Base-by-base conservation (phyloP, 2,113 vertebrate genomes). In the Ptyas mucosa region DNA sequence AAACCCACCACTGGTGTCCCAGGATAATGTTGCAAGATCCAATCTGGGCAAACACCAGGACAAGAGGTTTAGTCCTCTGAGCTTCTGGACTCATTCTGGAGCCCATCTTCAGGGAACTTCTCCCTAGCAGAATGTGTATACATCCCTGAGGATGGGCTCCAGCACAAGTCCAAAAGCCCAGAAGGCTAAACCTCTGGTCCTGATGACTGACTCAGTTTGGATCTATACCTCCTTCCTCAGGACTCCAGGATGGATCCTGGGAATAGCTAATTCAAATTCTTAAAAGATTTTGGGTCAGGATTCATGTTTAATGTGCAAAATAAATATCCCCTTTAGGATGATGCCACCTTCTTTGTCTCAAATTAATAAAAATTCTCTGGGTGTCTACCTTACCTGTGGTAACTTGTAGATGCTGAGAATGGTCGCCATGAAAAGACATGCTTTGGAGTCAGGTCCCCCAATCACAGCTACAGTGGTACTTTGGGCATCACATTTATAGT, bases 361-460 rank as follows among this genome's bases (percentile, higher is more conserved):
- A 75, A 75, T 18, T 75, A 90, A 4, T 18, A 24, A 49, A 12
- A 43, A 23, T 5, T 9, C 8, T 53, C 26, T 1, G 11, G 51
- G 1, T n/a, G 1, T 34, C 5, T 5, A 86, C 20, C 39, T 86
- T 87, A 91, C 91, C 43, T 91, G 91, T 52, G 91, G 55, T 8
- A 91, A 15, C 54, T 91, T 91, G 85, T 91, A 91, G 9, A 90
- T n/a, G 54, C 61, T 34, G 9, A 90, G 49, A 39, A 81, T 90
- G 7, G 15, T 11, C 23, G 89, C 61, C 89, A 90, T 90, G 49
- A 11, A 75, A 23, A 75, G 18, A 53, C 46, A 34, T 9, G 52
- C 49, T 12, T 91, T 11, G 15, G 43, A 34, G 43, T 61, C 46
- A 0, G 90, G 43, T 3, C 75, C 91, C 0, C 54, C 85, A 12